Evolutionary conservation across 2,888 invertebrate species (phyloP).

Genomic region (Acrobasis repandana): DNA sequence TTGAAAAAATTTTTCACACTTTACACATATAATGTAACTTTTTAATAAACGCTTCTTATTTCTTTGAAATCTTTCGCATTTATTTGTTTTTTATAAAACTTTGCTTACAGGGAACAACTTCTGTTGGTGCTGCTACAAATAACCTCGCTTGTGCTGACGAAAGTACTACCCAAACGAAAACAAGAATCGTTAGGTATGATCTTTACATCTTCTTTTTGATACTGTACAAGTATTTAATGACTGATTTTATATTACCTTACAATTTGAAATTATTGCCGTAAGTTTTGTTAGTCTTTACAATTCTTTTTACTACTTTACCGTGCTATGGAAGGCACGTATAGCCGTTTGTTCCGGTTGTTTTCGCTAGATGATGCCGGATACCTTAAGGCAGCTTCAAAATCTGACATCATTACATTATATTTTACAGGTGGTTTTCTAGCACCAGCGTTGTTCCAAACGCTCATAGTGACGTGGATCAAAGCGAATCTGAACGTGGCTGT

Average conservation of each 20-base stretch:
- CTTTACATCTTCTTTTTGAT: background rate
- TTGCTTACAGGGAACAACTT: conserved; percentile 89
- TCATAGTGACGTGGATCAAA: conserved; percentile 99
- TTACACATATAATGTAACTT: too few species aligned
- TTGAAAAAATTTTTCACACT: too few species aligned
- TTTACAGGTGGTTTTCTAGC: conserved; percentile 88
- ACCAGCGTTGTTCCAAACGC: conserved; percentile 94
- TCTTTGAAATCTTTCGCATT: background rate
- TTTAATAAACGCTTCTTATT: too few species aligned
- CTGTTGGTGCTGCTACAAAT: conserved; percentile 94
- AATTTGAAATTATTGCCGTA: background rate
- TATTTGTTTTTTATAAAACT: too few species aligned
- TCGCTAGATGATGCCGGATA: too few species aligned
- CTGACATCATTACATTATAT: conserved; percentile 11
- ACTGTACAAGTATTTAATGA: too few species aligned
- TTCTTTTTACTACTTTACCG: too few species aligned
- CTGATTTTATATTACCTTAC: too few species aligned
- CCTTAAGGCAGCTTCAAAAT: too few species aligned
- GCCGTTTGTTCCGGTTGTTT: too few species aligned
- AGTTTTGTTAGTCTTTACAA: background rate
- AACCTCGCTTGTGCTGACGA: conserved; percentile 93
- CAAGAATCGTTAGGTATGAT: conserved; percentile 85
- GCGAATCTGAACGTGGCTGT: conserved; percentile 97
- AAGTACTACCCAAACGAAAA: conserved; percentile 89
- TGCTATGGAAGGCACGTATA: too few species aligned